These are phyloP conservation scores for Drosophila sp. DNA, from an alignment of 1,140 invertebrate species.

Conservation along the genomic window DNA sequence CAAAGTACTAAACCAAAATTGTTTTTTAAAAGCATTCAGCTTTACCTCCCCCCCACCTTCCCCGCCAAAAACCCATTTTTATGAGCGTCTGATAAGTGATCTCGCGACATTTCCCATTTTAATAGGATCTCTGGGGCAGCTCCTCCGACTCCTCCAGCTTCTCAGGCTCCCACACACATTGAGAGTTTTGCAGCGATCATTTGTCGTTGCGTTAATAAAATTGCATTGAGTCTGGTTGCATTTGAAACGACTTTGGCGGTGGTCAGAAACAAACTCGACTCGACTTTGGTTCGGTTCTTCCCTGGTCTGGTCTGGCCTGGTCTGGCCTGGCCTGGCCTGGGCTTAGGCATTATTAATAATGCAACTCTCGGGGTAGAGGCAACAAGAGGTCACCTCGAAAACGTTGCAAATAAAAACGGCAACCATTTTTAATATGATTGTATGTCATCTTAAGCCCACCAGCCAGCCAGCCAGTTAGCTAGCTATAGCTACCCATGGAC, in stretches of 20 bases:
- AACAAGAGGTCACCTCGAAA: conserved; percentile 70
- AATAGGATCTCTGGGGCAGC: conserved; percentile 67
- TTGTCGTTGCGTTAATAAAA: conserved; percentile 82
- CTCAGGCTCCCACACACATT: conserved; percentile 20
- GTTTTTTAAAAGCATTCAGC: conserved; percentile 5
- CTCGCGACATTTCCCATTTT: conserved; percentile 82
- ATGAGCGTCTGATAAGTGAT: conserved; percentile 80
- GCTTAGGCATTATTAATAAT: conserved; percentile 74
- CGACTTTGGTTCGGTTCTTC: not conserved
- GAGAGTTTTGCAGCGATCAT: conserved; percentile 63
- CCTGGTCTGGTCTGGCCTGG: not conserved
- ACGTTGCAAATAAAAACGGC: conserved; percentile 78
- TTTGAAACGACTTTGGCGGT: conserved; percentile 78
- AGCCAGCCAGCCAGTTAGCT: conserved; percentile 5
- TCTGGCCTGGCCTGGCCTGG: conserved; percentile 30
- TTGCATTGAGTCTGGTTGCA: conserved; percentile 74
- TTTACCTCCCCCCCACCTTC: not conserved
- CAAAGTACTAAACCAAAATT: conserved; percentile 11
- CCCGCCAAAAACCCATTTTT: conserved; percentile 77
- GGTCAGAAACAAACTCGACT: conserved; percentile 42
- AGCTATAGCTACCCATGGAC: conserved; percentile 32
- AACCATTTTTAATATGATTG: conserved; percentile 82
- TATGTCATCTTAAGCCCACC: conserved; percentile 78
- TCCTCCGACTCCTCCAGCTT: not conserved
- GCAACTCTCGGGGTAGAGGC: conserved; percentile 38